Conservation (phyloP, 2,113 vertebrate species). For the Myocastor coypus region DNA sequence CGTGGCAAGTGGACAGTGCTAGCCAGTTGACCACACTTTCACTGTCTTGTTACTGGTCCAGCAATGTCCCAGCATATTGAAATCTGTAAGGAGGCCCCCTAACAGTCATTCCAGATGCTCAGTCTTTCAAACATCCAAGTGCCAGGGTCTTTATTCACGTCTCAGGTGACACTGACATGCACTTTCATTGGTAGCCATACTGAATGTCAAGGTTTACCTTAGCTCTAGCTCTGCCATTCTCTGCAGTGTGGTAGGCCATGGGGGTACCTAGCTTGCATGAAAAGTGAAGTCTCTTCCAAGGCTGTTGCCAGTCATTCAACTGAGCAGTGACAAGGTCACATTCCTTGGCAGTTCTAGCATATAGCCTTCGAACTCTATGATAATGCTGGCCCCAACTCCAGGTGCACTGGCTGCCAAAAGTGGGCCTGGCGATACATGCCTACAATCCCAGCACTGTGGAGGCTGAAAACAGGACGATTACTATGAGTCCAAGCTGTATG, state of each 20-base stretch:
- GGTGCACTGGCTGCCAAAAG: no score
- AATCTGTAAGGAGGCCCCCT: background rate
- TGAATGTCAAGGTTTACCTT: background rate
- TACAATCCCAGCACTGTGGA: no score
- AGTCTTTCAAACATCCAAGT: background rate
- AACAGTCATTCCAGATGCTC: background rate
- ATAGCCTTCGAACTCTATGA: background rate
- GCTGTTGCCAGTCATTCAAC: background rate
- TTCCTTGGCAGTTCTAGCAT: background rate
- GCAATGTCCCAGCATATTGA: background rate
- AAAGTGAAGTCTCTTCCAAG: background rate
- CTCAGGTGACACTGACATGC: background rate
- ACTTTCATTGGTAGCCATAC: accelerated
- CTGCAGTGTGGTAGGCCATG: background rate
- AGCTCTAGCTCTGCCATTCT: no score
- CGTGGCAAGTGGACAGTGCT: background rate
- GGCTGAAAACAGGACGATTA: no score
- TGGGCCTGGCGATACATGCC: no score
- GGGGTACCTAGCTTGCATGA: accelerated
- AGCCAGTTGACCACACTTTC: background rate
- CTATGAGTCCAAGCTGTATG: no score
- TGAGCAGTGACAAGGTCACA: background rate
- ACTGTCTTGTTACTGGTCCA: background rate
- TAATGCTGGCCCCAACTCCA: no score
- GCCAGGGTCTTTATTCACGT: background rate